Percentiles rank a stretch among this genome's conserved stretches.
These are phyloP conservation scores for Nannoperca obscura DNA, from an alignment of 2,797 vertebrate genomes.

Conservation along the genomic window DNA sequence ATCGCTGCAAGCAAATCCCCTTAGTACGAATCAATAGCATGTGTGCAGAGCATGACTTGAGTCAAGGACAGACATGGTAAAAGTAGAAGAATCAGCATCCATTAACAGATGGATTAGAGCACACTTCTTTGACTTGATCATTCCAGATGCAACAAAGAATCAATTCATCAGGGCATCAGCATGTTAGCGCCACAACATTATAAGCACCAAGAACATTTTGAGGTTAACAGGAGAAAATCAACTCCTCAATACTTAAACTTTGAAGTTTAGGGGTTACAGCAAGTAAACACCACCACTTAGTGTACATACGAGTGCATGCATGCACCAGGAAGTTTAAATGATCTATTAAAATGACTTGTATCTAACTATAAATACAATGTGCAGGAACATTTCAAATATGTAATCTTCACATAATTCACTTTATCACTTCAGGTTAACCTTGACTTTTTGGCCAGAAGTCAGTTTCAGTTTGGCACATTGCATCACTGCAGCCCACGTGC, in stretches of 20 bases:
- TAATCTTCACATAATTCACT: background rate
- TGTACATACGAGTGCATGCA: conserved; percentile 6
- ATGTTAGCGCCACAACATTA: background rate
- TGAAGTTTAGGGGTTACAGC: conserved; percentile 10
- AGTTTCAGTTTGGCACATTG: background rate
- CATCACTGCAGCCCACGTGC: background rate
- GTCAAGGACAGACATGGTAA: conserved; percentile 56
- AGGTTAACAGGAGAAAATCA: background rate
- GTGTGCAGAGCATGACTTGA: conserved; percentile 44
- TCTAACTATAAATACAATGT: background rate
- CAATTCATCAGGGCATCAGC: background rate
- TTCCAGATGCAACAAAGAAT: background rate
- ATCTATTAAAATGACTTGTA: background rate
- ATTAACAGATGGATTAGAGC: background rate
- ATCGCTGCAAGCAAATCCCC: conserved; percentile 52
- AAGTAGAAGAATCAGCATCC: conserved; percentile 21
- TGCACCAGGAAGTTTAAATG: background rate
- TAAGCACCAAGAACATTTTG: background rate
- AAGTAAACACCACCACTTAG: conserved; percentile 33
- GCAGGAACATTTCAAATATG: background rate
- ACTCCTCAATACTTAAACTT: background rate
- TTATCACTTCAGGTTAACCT: background rate
- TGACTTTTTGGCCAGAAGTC: background rate
- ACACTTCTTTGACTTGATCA: background rate
- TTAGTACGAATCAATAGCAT: conserved; percentile 64